Evolutionary conservation across 2,888 invertebrate species (phyloP).

Genomic region (Melanotus villosus): DNA sequence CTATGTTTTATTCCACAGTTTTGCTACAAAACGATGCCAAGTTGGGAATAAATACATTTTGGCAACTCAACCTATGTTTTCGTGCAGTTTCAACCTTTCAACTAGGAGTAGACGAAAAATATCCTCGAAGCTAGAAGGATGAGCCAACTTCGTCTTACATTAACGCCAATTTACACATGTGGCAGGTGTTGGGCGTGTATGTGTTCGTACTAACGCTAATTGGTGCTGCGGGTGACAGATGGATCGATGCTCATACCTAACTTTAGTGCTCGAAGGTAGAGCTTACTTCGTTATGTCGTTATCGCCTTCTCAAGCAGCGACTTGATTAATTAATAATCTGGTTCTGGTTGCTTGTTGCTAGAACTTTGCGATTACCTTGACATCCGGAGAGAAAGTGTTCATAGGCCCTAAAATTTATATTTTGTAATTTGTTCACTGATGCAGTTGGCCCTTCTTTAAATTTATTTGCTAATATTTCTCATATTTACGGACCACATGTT

Average conservation of each 20-base stretch:
- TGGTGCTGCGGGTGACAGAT: conserved; percentile 14
- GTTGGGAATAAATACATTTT: conserved; percentile 17
- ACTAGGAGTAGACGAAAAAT: neutral
- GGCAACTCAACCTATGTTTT: neutral
- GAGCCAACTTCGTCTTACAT: neutral
- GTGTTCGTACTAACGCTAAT: conserved; percentile 1
- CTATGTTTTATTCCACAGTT: conserved; percentile 36
- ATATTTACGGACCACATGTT: no score
- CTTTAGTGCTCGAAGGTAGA: neutral
- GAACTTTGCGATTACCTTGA: no score
- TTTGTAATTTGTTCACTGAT: no score
- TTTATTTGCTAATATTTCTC: no score
- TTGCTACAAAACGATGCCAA: conserved; percentile 25
- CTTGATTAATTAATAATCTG: conserved; percentile 10
- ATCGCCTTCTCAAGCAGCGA: neutral
- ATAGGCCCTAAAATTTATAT: no score
- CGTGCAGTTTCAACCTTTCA: neutral
- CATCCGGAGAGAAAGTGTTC: no score
- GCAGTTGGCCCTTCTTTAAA: no score
- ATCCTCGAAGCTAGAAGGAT: neutral
- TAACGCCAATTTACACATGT: conserved; percentile 1
- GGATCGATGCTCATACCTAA: conserved; percentile 13
- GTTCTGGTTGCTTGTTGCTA: neutral
- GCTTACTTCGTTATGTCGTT: conserved; percentile 4
- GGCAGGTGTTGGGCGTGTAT: conserved; percentile 15